A percentile compares a stretch with the other conserved stretches of the same genome.
Evolutionary conservation across 2,113 vertebrate genomes (phyloP).

Genomic region (Brachyistius frenatus): DNA sequence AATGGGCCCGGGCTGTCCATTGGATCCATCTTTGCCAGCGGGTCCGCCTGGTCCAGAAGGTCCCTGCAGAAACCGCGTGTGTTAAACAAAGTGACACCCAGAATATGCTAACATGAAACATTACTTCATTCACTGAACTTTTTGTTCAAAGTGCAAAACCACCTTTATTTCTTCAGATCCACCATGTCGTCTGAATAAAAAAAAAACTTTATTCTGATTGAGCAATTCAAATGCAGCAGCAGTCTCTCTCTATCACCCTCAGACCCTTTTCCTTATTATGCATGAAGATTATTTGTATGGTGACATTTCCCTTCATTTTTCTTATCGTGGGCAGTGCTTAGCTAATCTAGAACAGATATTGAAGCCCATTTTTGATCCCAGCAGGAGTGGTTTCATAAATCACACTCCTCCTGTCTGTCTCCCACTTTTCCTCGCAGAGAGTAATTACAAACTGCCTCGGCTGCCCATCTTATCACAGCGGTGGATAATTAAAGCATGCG

Average conservation of each 20-base stretch:
- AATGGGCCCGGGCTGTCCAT: conserved; percentile 92
- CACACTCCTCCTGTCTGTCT: conserved; percentile 33
- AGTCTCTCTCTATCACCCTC: conserved; percentile 40
- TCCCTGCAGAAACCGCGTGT: conserved; percentile 84
- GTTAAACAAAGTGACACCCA: conserved; percentile 1
- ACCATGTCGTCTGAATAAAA: conserved; percentile 3
- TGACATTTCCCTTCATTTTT: conserved; percentile 65
- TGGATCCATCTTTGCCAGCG: conserved; percentile 94
- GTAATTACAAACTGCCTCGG: conserved; percentile 70
- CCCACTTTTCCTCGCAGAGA: conserved; percentile 45
- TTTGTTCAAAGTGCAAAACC: conserved; percentile 19
- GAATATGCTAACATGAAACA: background rate
- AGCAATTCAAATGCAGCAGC: conserved; percentile 46
- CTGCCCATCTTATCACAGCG: conserved; percentile 67
- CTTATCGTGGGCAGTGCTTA: conserved; percentile 49
- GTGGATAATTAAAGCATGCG: conserved; percentile 63
- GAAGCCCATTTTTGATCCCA: conserved; percentile 58
- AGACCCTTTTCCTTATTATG: conserved; percentile 49
- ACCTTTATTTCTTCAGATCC: conserved; percentile 6
- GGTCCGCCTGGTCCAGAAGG: conserved; percentile 91
- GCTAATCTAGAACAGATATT: conserved; percentile 63
- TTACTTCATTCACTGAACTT: conserved; percentile 3
- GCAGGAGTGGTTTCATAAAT: conserved; percentile 50
- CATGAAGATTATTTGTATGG: conserved; percentile 51
- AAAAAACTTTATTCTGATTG: conserved; percentile 27